A percentile compares a stretch with the other conserved stretches of the same genome.
Evolutionary conservation across 2,797 vertebrate genomes (phyloP).

Genomic region (Microchirus variegatus): DNA sequence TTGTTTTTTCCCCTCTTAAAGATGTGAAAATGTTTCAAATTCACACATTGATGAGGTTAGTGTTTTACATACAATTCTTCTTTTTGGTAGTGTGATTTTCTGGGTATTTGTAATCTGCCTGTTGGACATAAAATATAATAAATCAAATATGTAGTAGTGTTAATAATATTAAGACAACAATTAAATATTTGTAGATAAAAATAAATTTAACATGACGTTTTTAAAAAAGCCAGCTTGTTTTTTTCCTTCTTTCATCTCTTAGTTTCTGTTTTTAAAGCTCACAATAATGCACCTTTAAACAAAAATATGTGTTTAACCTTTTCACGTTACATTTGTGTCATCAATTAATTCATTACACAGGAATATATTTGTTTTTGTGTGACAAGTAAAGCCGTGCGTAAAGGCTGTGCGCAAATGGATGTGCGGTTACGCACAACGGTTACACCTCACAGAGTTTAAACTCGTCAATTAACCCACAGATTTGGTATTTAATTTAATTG

Average conservation of each 20-base stretch:
- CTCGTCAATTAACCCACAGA: neutral
- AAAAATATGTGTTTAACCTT: too few species aligned
- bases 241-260: too few species aligned
- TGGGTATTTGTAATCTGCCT: neutral
- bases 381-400: conserved; percentile 36
- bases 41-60: neutral
- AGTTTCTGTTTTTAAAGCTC: too few species aligned
- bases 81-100: too few species aligned
- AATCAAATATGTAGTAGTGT: neutral
- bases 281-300: too few species aligned
- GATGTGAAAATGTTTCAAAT: conserved; percentile 4
- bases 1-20: too few species aligned
- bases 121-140: neutral
- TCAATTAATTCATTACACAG: neutral
- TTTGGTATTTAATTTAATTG: neutral
- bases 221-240: too few species aligned
- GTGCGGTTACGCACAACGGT: neutral
- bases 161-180: neutral
- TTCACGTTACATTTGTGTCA: too few species aligned
- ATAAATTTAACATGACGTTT: too few species aligned
- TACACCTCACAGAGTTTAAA: neutral
- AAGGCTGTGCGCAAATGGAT: conserved; percentile 24
- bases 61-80: neutral
- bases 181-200: too few species aligned
- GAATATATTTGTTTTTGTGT: neutral